These are phyloP conservation scores for Seladonia tumulorum DNA, from an alignment of 2,888 invertebrate species.

Conservation along the genomic window DNA sequence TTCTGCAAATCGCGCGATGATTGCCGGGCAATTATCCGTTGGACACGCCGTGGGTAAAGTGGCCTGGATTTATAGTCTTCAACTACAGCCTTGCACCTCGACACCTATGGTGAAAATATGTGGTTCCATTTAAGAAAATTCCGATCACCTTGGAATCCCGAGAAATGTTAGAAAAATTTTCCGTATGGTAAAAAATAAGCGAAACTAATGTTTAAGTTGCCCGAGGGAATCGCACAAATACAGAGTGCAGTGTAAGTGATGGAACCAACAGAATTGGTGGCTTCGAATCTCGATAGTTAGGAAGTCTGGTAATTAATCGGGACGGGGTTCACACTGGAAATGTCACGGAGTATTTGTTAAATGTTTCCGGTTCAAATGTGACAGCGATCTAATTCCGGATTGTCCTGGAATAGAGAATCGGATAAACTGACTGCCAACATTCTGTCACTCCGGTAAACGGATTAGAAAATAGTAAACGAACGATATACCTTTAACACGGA, in stretches of 20 bases:
- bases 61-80: neutral
- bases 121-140: no score
- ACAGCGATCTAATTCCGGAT: neutral
- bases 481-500: neutral
- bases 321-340: constrained; percentile 12
- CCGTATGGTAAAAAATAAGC: no score
- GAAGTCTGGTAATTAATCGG: constrained; percentile 36
- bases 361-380: constrained; percentile 24
- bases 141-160: no score
- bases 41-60: neutral
- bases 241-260: neutral
- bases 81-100: no score
- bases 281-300: neutral
- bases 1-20: neutral
- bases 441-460: neutral
- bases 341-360: constrained; percentile 25
- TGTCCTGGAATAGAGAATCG: neutral
- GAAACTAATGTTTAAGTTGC: neutral
- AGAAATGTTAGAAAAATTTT: no score
- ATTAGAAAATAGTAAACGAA: neutral
- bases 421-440: neutral
- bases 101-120: no score
- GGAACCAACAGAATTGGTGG: neutral
- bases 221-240: neutral
- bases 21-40: neutral